Percentiles rank a stretch among this genome's conserved stretches.
These are phyloP conservation scores for Calameuta filiformis DNA, from an alignment of 2,888 invertebrate species.

Conservation along the genomic window DNA sequence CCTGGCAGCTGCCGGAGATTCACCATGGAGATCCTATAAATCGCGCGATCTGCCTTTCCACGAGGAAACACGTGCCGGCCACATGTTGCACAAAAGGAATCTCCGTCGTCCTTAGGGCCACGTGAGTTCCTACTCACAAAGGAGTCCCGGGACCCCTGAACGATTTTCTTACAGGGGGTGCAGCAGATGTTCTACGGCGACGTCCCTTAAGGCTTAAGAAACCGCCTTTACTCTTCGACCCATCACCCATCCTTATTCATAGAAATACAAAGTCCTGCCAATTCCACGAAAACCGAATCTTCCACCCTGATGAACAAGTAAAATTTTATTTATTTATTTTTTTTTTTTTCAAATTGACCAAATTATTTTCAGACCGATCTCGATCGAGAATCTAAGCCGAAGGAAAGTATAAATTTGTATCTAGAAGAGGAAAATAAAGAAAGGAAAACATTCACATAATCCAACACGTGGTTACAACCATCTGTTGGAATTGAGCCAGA, in stretches of 20 bases:
- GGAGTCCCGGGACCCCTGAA: conserved; percentile 36
- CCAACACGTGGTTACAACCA: conserved; percentile 57
- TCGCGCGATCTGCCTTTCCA: conserved; percentile 39
- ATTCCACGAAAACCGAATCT: neutral
- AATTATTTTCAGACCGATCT: neutral
- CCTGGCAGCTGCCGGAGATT: conserved; percentile 44
- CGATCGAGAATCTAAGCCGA: neutral
- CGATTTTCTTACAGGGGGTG: conserved; percentile 27
- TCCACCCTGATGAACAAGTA: neutral
- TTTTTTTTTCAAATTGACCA: neutral
- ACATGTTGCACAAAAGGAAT: conserved; percentile 64
- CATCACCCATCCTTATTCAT: neutral
- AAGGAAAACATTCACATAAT: conserved; percentile 46
- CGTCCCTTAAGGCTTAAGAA: neutral
- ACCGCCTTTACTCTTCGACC: neutral
- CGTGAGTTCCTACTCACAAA: conserved; percentile 41
- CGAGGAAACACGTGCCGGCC: conserved; percentile 63
- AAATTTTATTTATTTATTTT: neutral
- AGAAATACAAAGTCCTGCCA: neutral
- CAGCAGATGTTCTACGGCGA: conserved; percentile 42
- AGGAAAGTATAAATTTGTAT: neutral
- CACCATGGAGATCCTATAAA: conserved; percentile 44
- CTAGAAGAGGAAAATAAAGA: conserved; percentile 16
- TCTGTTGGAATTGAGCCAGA: conserved; percentile 54
- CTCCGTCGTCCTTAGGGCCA: conserved; percentile 48